Evolutionary conservation across 2,888 invertebrate species (phyloP).

Genomic region (Megastigmus dorsalis): DNA sequence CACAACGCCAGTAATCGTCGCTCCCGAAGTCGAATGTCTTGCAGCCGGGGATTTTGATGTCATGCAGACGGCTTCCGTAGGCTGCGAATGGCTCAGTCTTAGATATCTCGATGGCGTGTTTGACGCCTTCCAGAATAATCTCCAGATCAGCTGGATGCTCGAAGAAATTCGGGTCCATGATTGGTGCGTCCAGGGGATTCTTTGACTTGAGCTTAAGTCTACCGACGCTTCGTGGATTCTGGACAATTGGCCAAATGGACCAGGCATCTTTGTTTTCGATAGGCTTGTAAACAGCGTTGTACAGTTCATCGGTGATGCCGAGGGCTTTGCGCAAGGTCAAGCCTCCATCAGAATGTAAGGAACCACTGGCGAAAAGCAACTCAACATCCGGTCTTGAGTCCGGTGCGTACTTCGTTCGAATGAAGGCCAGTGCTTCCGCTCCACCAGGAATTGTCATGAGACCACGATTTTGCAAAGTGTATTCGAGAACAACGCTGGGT

Average conservation of each 20-base stretch:
- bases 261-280: slow-evolving; percentile 74
- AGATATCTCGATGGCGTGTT: slow-evolving; percentile 76
- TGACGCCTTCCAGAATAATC: slow-evolving; percentile 75
- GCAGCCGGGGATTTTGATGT: slow-evolving; percentile 78
- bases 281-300: slow-evolving; percentile 73
- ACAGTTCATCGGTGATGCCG: slow-evolving; percentile 71
- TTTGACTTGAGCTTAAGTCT: slow-evolving; percentile 81
- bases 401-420: slow-evolving; percentile 73
- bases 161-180: slow-evolving; percentile 88
- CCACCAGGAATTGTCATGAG: slow-evolving; percentile 73
- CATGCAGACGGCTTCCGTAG: slow-evolving; percentile 72
- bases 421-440: slow-evolving; percentile 74
- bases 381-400: slow-evolving; percentile 72
- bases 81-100: slow-evolving; percentile 75
- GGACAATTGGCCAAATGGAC: slow-evolving; percentile 81
- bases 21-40: slow-evolving; percentile 74
- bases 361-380: slow-evolving; percentile 75
- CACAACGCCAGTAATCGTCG: slow-evolving; percentile 82
- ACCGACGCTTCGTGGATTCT: slow-evolving; percentile 84
- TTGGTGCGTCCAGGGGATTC: slow-evolving; percentile 83
- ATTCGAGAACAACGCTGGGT: slow-evolving; percentile 69
- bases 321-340: slow-evolving; percentile 67
- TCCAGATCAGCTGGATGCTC: slow-evolving; percentile 76
- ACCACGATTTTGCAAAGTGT: slow-evolving; percentile 68
- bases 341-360: slow-evolving; percentile 76